Evolutionary conservation across 1,140 invertebrate genomes (phyloP).

Genomic region (Phocides pigmalion): DNA sequence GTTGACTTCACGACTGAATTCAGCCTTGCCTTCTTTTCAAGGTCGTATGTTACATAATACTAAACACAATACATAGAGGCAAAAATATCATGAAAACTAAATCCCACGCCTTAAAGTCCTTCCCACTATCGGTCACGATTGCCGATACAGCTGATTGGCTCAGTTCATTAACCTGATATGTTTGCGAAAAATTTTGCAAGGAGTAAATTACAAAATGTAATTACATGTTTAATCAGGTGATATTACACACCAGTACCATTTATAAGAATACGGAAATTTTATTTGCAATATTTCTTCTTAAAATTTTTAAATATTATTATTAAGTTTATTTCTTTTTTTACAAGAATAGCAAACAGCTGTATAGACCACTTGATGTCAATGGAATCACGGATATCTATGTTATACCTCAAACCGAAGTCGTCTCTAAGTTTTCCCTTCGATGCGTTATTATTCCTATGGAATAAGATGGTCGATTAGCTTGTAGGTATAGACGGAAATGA

Average conservation of each 20-base stretch:
- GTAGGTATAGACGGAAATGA: too few species aligned
- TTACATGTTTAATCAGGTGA: background rate
- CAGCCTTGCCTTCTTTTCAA: background rate
- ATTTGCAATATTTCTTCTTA: too few species aligned
- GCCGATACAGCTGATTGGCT: slow-evolving; percentile 12
- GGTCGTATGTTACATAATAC: background rate
- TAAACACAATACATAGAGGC: background rate
- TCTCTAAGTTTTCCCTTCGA: too few species aligned
- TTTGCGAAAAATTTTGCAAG: slow-evolving; percentile 7
- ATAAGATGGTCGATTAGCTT: too few species aligned
- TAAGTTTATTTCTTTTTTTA: too few species aligned
- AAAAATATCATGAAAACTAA: background rate
- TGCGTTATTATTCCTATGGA: too few species aligned
- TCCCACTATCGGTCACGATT: slow-evolving; percentile 19
- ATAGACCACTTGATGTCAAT: too few species aligned
- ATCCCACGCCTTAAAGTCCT: slow-evolving; percentile 10
- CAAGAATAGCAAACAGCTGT: too few species aligned
- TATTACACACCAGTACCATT: background rate
- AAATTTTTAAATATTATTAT: too few species aligned
- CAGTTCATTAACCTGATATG: slow-evolving; percentile 10
- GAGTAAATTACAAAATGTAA: slow-evolving; percentile 17
- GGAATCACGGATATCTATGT: too few species aligned
- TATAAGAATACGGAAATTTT: too few species aligned
- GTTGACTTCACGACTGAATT: slow-evolving; percentile 3
- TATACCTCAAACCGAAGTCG: too few species aligned